These are phyloP conservation scores for Trichechus manatus DNA, from an alignment of 2,113 vertebrate species.

Conservation along the genomic window DNA sequence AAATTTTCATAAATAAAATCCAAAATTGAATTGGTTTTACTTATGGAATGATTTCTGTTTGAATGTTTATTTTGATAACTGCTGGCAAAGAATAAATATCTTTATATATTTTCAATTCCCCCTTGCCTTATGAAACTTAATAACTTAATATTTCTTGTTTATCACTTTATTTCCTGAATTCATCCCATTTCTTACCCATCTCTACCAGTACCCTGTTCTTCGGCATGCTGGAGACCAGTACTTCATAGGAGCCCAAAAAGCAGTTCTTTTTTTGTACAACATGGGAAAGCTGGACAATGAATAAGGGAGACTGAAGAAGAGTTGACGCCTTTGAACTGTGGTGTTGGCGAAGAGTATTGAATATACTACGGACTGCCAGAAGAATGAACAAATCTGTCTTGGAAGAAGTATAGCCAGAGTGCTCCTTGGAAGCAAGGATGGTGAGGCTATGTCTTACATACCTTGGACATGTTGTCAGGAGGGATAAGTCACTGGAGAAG, in stretches of 20 bases:
- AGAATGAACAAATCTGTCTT: no score
- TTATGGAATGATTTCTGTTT: not conserved
- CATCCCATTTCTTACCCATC: not conserved
- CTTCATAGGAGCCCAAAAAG: accelerated
- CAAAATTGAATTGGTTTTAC: not conserved
- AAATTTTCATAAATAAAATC: not conserved
- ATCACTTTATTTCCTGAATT: not conserved
- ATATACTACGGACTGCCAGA: no score
- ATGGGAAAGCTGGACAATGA: no score
- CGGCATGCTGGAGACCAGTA: accelerated
- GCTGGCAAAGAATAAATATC: not conserved
- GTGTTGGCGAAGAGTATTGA: no score
- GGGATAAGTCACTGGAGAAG: no score
- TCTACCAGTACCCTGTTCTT: not conserved
- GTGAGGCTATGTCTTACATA: no score
- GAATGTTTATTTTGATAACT: conserved; percentile 20
- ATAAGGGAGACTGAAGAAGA: no score
- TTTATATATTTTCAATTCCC: not conserved
- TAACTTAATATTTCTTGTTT: not conserved
- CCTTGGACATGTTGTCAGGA: no score
- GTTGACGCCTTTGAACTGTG: no score
- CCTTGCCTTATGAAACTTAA: not conserved
- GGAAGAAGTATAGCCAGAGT: no score
- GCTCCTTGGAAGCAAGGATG: no score
- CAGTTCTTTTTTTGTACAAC: not conserved